Evolutionary conservation across 1,140 invertebrate genomes (phyloP), one percentile per base, ranked within the genome.

Genomic region (Megathymus violae): DNA sequence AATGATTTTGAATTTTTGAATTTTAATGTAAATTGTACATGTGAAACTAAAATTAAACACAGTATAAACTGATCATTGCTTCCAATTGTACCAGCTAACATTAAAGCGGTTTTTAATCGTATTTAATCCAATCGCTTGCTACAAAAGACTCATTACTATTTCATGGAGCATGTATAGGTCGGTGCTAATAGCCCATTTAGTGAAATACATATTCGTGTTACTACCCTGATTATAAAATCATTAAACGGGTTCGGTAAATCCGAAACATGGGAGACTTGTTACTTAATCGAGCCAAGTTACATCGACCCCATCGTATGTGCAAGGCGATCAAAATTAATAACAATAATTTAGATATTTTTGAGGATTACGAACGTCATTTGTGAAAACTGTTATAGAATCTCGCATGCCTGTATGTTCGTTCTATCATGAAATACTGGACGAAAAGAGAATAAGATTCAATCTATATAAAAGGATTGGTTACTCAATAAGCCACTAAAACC

Each of bases 181-280:
- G 48, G 48, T 38, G 48, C 16, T 13, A 51, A 51, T 38, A 38
- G 16, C 5, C 34, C 48, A 51, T 22, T 31, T 51, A 51, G 34
- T 15, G 31, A 51, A 51, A 51, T 51, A 51, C 16, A 34, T 31
- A 48, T 51, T 38, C 34, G 14, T 31, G 16, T 38, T 51, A 51
- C 36, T 19, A 51, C 34, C 34, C n/a, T 51, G 48, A 51, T 38
- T 51, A 51, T 16, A 51, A 51, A 38, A 51, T 38, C 48, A 51
- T 51, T 51, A 38, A 51, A 38, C 48, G 3, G 13, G 7, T 51
- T 27, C 16, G 46, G 22, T 1, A 31, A 48, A 48, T 48, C 25
- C 6, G 13, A 48, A 48, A 48, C 25, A 34, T 7, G 25, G 25
- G 46, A 34, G 25, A 31, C 2, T 31, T 16, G 4, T 15, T 5